Base-by-base conservation (phyloP, 2,888 invertebrate genomes). In the Caenorhabditis doughertyi region DNA sequence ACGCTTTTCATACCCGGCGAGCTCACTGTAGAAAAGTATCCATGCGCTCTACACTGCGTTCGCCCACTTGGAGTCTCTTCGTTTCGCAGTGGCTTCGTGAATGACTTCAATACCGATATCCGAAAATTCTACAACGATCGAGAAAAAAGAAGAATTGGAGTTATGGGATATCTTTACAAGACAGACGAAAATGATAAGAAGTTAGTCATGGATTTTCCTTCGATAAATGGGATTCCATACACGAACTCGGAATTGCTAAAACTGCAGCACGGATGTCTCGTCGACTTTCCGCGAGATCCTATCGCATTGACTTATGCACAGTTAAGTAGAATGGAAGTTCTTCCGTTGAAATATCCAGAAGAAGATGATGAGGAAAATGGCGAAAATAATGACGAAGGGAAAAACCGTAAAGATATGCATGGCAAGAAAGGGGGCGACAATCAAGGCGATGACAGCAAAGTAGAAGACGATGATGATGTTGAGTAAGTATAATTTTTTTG, bases 31-130 rank as follows among this genome's bases (percentile, higher is more conserved):
- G 60, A 68, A 0, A 35, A 29, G 7, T 76, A 42, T 23, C 58
- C 67, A 23, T 76, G 76, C n/a, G 49, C 51, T 39, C 51, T 76
- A n/a, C 55, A 60, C 21, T 60, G 67, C 9, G 21, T 47, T 32
- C 49, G 76, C 8, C 25, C 39, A 25, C 2, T 49, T 21, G 76
- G 76, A 27, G 21, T 68, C 7, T 16, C n/a, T 3, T 2, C 21
- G 29, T 56, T 76, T 3, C 67, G 67, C 16, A 27, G 0, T 4
- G 68, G 18, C 13, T 76, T 35, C 21, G 35, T 67, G 1, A 11
- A 25, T 18, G 42, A 47, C 13, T 60, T n/a, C 9, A 60, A 60
- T 11, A 51, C 56, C 1, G 27, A 60, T 0, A n/a, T 76, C 21
- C 23, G 13, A 13, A 7, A 35, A 16, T 27, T 68, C 13, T 68